Evolutionary conservation across 2,113 vertebrate species (phyloP), one percentile per base, ranked within the genome.

Genomic region (Toxostoma redivivum): DNA sequence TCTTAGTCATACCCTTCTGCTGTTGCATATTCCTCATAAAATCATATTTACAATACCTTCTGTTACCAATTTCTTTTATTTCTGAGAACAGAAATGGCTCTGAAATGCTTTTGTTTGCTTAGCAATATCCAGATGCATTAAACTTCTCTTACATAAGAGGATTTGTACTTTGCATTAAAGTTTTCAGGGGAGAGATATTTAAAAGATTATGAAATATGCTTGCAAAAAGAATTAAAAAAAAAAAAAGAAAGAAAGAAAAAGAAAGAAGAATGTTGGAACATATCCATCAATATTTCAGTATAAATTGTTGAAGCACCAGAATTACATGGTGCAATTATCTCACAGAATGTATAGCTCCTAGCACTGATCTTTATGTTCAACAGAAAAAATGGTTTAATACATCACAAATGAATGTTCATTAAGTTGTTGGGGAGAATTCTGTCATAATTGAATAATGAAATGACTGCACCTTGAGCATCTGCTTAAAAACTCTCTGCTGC

Each of bases 391-490:
- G 90, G 84, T 91, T 97, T 96, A 89, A 96, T 96, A 93, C 96
- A 96, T 92, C 72, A 95, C 90, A 97, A 98, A 97, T 95, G 93
- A 97, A 87, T 84, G 93, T 90, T 98, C 97, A 98, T 98, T 97
- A 97, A 97, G 95, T 94, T 81, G 96, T 86, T 97, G 91, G 94
- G 91, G 57, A 97, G 81, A 93, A 94, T 62, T 94, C 95, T 97
- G 94, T 92, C 95, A 93, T 90, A 96, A 94, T 31, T 90, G 95
- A 97, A 94, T 94, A 97, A 97, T 65, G 96, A 96, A 97, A 96
- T 47, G 83, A 83, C 97, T 38, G 70, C 87, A 89, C 82, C 74
- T 77, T 73, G 65, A 94, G 83, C 93, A 82, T 95, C 93, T 96
- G 87, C 95, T 96, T 62, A 25, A 96, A 80, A 81, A 50, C 44